A percentile compares a stretch with the other conserved stretches of the same genome.
Conservation (phyloP, 2,797 vertebrate species). For the Catamblyrhynchus diadema region DNA sequence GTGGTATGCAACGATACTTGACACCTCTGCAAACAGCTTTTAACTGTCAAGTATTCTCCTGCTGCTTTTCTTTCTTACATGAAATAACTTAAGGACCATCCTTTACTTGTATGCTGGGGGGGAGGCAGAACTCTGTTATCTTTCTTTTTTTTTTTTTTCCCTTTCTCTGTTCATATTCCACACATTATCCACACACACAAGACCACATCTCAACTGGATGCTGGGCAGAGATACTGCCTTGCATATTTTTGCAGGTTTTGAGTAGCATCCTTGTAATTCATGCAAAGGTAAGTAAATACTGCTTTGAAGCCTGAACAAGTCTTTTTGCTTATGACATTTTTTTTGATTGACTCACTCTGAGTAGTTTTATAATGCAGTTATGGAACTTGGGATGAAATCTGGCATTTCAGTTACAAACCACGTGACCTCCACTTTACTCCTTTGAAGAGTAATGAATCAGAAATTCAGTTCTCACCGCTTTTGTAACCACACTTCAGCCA, state of each 20-base stretch:
- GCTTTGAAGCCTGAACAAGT: conserved; percentile 13
- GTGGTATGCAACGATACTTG: conserved; percentile 11
- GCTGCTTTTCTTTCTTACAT: conserved; percentile 17
- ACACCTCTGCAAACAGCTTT: conserved; percentile 26
- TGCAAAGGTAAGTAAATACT: conserved; percentile 61
- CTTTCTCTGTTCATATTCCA: background rate
- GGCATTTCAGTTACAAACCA: background rate
- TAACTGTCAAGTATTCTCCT: conserved; percentile 43
- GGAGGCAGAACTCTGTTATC: background rate
- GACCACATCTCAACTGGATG: background rate
- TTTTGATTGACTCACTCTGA: background rate
- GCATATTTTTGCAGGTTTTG: conserved; percentile 62
- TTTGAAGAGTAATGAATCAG: background rate
- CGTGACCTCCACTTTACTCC: background rate
- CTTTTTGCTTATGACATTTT: background rate
- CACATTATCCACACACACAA: conserved; percentile 26
- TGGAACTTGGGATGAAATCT: background rate
- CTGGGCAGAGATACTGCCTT: conserved; percentile 24
- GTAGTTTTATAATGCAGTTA: background rate
- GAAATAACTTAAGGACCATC: conserved; percentile 25
- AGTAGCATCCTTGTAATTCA: conserved; percentile 37
- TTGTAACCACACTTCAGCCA: background rate
- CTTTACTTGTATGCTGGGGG: background rate
- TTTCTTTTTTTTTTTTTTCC: background rate
- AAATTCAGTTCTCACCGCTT: background rate